Percentiles rank a stretch among this genome's conserved stretches.
These are phyloP conservation scores for Drosophila asahinai DNA, from an alignment of 1,140 invertebrate species.

Conservation along the genomic window DNA sequence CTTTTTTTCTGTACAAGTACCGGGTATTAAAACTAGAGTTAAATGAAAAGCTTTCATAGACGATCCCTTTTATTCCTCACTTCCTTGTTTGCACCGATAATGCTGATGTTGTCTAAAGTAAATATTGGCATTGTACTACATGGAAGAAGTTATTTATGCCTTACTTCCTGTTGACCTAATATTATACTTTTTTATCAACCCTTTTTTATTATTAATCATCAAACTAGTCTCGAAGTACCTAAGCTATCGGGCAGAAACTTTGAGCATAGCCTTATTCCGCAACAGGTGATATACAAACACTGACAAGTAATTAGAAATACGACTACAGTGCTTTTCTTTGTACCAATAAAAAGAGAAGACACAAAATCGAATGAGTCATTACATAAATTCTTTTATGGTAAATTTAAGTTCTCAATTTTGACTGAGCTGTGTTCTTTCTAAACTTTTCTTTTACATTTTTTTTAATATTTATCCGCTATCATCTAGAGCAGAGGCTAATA, in stretches of 20 bases:
- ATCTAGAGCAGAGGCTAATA: not conserved
- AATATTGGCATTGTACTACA: slow-evolving; percentile 18
- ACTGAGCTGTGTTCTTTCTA: too few species aligned
- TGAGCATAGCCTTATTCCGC: not conserved
- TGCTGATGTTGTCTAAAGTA: not conserved
- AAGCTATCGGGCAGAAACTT: not conserved
- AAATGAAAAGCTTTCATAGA: slow-evolving; percentile 12
- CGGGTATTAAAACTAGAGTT: not conserved
- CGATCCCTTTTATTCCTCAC: slow-evolving; percentile 19
- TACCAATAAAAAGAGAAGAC: not conserved
- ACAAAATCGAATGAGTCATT: not conserved
- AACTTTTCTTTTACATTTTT: not conserved
- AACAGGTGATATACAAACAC: not conserved
- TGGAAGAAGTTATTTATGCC: slow-evolving; percentile 21
- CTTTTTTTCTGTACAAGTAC: not conserved
- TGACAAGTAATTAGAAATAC: not conserved
- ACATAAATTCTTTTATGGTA: too few species aligned
- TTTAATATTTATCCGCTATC: not conserved
- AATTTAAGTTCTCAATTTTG: too few species aligned
- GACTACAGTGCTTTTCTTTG: not conserved
- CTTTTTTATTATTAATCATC: not conserved
- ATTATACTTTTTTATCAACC: slow-evolving; percentile 11
- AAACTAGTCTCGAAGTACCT: not conserved
- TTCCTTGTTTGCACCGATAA: slow-evolving; percentile 11
- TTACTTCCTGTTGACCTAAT: slow-evolving; percentile 51